phyloP scores from a whole-genome alignment of 2,797 vertebrate species.

The Gallinago nigripennis region DNA sequence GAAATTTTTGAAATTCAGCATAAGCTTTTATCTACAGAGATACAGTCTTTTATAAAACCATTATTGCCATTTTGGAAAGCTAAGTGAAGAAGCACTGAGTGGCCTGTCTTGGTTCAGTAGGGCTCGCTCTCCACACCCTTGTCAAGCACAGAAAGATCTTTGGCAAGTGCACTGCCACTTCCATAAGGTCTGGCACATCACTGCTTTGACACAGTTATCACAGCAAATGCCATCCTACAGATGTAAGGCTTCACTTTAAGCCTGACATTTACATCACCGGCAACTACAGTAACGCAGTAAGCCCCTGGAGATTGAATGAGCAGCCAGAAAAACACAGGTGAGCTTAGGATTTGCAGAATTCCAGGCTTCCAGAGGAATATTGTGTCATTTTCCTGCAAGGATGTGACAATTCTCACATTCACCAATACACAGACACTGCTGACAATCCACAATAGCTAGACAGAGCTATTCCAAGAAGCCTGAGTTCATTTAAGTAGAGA shows the following conservation, averaged over 20 bases:
- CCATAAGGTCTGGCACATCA: slow-evolving; percentile 22
- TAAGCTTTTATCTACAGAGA: neutral
- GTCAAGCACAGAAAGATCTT: neutral
- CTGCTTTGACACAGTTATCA: neutral
- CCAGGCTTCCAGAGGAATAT: neutral
- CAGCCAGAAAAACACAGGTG: neutral
- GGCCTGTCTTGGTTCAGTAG: neutral
- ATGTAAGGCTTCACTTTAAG: neutral
- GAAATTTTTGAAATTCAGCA: neutral
- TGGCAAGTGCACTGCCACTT: neutral
- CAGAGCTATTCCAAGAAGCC: neutral
- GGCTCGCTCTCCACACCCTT: neutral
- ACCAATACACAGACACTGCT: rapidly evolving
- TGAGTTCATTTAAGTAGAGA: neutral
- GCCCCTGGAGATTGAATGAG: neutral
- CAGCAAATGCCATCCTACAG: neutral
- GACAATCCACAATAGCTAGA: neutral
- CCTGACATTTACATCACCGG: neutral
- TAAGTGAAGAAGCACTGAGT: neutral
- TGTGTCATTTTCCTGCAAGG: neutral
- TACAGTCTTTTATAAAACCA: neutral
- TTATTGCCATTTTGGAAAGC: neutral
- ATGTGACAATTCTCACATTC: neutral
- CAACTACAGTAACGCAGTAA: neutral
- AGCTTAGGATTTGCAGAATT: neutral